Percentiles rank a stretch among this genome's conserved stretches.
Conservation (phyloP, 2,888 invertebrate genomes). For the Macrosiphum euphorbiae region DNA sequence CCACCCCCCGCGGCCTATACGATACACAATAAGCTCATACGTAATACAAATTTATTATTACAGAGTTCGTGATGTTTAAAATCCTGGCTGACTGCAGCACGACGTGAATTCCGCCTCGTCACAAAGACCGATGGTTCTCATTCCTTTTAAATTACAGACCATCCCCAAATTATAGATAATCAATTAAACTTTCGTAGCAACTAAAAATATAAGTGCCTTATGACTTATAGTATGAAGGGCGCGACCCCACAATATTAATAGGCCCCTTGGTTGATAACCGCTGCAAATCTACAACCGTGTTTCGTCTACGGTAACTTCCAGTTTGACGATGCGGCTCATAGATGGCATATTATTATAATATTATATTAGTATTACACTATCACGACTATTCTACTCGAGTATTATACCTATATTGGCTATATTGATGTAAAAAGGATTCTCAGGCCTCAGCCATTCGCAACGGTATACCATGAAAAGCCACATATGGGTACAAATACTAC, state of each 20-base stretch:
- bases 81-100: neutral
- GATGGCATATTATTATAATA: too few species aligned
- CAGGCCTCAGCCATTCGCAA: too few species aligned
- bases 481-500: too few species aligned
- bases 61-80: neutral
- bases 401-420: too few species aligned
- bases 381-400: too few species aligned
- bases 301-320: neutral
- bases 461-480: too few species aligned
- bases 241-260: neutral
- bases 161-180: neutral
- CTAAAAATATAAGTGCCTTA: neutral
- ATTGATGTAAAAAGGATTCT: too few species aligned
- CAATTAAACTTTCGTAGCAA: neutral
- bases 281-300: neutral
- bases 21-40: neutral
- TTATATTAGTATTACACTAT: too few species aligned
- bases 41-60: slow-evolving; percentile 8
- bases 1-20: neutral
- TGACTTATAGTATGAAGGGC: neutral
- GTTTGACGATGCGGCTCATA: too few species aligned
- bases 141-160: neutral
- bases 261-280: neutral
- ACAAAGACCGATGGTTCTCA: neutral
- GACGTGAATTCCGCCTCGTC: neutral